Evolutionary conservation across 2,888 invertebrate genomes (phyloP), one percentile per base, ranked within the genome.

Genomic region (Troides helena): DNA sequence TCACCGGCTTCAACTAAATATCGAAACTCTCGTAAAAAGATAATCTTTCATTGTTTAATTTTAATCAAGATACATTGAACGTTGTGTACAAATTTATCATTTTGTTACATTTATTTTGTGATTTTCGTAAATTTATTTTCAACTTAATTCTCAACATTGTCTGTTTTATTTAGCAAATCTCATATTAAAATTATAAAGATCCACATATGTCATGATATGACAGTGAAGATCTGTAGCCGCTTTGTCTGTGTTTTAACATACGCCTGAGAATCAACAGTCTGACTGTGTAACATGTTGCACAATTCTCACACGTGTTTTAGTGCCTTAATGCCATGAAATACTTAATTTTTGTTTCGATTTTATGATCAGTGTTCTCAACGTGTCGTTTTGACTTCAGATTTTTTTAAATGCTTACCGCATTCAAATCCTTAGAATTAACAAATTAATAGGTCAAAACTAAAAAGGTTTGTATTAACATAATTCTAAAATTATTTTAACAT

Each of bases 401-500:
- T 53, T n/a, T 53, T n/a, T 6, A n/a, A 39, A 10, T 39, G 39
- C 10, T 10, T 39, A 39, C 39, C 8, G 10, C 39, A 46, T 46
- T 14, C 46, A 46, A 17, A 46, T 14, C 12, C 14, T 43, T 46
- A n/a, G 53, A n/a, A n/a, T 53, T 53, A n/a, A n/a, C 53, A 53
- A 18, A n/a, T 53, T n/a, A 53, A n/a, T n/a, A 3, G n/a, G 53
- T 5, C 6, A 53, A n/a, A 4, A 53, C n/a, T 25, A 25, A 25
- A 30, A 30, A 30, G 7, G 7, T n/a, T 53, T n/a, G n/a, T 53
- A n/a, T n/a, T 53, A 53, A 53, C 2, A 53, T n/a, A n/a, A 46
- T 62, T 17, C 4, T 64, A 21, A 57, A 21, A 21, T 57, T 0
- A 14, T 64, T 62, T 62, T 46, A 78, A 82, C 82, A 82, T 80